These are phyloP conservation scores for Sorex maritimensis DNA, from an alignment of 2,797 vertebrate species.

Conservation along the genomic window DNA sequence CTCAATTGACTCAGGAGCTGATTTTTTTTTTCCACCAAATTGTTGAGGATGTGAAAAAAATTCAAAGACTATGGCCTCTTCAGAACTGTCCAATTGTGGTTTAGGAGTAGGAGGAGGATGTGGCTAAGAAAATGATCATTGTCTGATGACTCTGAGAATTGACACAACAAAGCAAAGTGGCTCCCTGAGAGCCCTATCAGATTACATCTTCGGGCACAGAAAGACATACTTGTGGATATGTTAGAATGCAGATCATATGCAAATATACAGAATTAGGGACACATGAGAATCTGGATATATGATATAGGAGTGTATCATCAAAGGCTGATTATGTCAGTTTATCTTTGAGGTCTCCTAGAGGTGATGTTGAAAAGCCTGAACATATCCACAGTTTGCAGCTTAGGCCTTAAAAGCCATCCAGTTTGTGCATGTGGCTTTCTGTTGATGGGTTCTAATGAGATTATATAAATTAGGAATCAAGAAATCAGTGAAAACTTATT, in stretches of 20 bases:
- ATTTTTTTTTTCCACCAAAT: slow-evolving; percentile 9
- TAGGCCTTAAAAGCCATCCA: slow-evolving; percentile 67
- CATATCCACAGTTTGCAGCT: slow-evolving; percentile 52
- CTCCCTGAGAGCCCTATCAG: slow-evolving; percentile 65
- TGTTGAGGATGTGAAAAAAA: slow-evolving; percentile 58
- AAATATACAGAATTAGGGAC: slow-evolving; percentile 69
- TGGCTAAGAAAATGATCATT: slow-evolving; percentile 53
- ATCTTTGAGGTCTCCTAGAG: slow-evolving; percentile 69
- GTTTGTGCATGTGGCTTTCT: slow-evolving; percentile 11
- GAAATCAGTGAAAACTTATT: slow-evolving; percentile 48
- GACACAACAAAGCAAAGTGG: slow-evolving; percentile 77
- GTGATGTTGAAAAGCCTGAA: slow-evolving; percentile 67
- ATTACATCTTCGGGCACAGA: slow-evolving; percentile 64
- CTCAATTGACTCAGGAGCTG: slow-evolving; percentile 32
- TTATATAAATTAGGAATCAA: not conserved
- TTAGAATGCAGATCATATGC: slow-evolving; percentile 73
- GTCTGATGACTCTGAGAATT: slow-evolving; percentile 71
- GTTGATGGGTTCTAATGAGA: slow-evolving; percentile 54
- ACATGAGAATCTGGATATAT: slow-evolving; percentile 65
- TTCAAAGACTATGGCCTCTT: slow-evolving; percentile 51
- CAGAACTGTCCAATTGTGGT: slow-evolving; percentile 68
- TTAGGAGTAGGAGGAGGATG: slow-evolving; percentile 66
- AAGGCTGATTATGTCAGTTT: slow-evolving; percentile 46
- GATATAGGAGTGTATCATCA: slow-evolving; percentile 63
- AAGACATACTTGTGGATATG: slow-evolving; percentile 66